Evolutionary conservation across 2,113 vertebrate genomes (phyloP), one percentile per base, ranked within the genome.

Genomic region (Progne subis): DNA sequence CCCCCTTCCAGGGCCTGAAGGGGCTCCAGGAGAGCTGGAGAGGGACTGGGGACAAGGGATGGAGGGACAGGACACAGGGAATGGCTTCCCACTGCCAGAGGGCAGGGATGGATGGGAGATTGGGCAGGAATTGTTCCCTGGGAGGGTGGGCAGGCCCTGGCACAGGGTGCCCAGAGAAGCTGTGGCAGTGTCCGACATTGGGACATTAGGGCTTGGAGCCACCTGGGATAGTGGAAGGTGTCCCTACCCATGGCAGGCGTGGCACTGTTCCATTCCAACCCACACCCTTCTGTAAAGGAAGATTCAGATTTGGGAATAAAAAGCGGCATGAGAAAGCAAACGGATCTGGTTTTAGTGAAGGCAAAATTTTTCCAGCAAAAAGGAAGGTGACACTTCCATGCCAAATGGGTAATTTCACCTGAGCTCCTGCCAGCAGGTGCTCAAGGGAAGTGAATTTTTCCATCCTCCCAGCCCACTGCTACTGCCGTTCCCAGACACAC

Each of bases 331-430:
- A 14, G 24, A 49, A 29, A 65, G 14, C 18, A 29, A 28, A 56
- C 8, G 0, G 0, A 8, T 12, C 21, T 23, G 5, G 11, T 7
- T 6, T 41, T n/a, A 29, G 43, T 3, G 24, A 6, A n/a, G 41
- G 15, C 34, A 49, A 21, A 4, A 8, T 12, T 24, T 41, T 56
- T 41, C n/a, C 59, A 7, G 32, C 23, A 41, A 3, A 59, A 18
- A 31, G 23, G 49, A n/a, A n/a, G 41, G 23, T 23, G 49, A 5
- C 7, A 14, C 41, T 28, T 32, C 41, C 12, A 15, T 47, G 18
- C 6, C 50, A 26, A n/a, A 12, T 0, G 1, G 12, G 14, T 4
- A 1, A 24, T 11, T 6, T 2, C 50, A 84, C 9, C 49, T 15
- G 28, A 28, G 18, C 23, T 74, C 49, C 39, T 18, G 23, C 11